Base-by-base conservation (phyloP, 2,888 invertebrate species). In the Choristoneura rosaceana region DNA sequence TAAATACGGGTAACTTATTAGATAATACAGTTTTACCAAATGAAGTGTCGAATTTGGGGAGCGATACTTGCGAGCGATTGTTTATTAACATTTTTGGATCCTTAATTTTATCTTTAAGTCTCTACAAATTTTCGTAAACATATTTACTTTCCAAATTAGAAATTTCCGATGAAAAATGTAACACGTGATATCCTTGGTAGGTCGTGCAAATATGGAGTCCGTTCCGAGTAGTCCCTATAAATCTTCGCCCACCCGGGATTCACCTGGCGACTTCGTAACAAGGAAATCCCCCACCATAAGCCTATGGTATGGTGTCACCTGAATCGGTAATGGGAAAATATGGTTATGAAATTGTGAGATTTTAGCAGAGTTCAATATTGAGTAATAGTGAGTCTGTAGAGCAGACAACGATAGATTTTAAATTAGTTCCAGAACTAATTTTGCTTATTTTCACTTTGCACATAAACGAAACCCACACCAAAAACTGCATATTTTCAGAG, bases 141-240 rank as follows among this genome's bases (percentile, higher is more conserved):
- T 12, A n/a, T n/a, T 47, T 4, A 12, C 3, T n/a, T 33, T 38
- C 61, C 34, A 61, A 61, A 61, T 62, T 61, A 33, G 34, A 45
- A 14, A 41, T 70, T 67, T 73, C 74, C 71, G 76, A 70, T 78
- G 76, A 78, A 78, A 74, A 76, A 79, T 55, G 12, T 73, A 77
- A 77, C 76, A 74, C 79, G 75, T 80, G 79, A 81, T 80, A 78
- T 78, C 77, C 70, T 79, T 69, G 47, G 71, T 14, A 67, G 25
- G 4, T 34, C 33, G 55, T 58, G 67, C 43, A 55, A 71, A 68
- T 71, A 71, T 71, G 62, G 58, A 74, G 76, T 75, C 67, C 71
- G 45, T 64, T 69, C 69, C 76, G 74, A 73, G 77, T 73, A 45
- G 70, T 73, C 76, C 58, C 75, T 74, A 81, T 83, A 84, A 84